Percentiles rank a stretch among this genome's conserved stretches.
These are phyloP conservation scores for Microplitis demolitor DNA, from an alignment of 1,140 invertebrate species.

Conservation along the genomic window DNA sequence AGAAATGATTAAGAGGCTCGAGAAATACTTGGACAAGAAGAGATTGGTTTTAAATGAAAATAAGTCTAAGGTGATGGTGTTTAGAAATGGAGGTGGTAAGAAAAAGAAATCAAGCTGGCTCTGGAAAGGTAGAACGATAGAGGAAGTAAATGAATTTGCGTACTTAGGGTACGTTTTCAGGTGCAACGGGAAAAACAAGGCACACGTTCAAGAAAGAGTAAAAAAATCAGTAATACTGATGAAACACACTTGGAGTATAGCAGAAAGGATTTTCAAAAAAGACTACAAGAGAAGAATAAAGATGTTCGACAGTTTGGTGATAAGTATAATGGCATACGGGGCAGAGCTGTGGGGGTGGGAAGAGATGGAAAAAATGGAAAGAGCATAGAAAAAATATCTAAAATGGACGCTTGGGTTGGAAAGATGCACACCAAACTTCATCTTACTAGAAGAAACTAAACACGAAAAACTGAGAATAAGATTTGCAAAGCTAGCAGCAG, in stretches of 20 bases:
- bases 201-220: slow-evolving; percentile 11
- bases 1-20: slow-evolving; percentile 8
- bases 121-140: slow-evolving; percentile 4
- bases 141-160: slow-evolving; percentile 19
- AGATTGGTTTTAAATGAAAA: slow-evolving; percentile 17
- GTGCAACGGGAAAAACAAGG: slow-evolving; percentile 3
- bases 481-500: neutral
- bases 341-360: slow-evolving; percentile 24
- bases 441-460: neutral
- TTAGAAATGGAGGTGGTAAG: slow-evolving; percentile 19
- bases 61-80: slow-evolving; percentile 24
- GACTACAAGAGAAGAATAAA: slow-evolving; percentile 16
- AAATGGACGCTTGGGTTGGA: slow-evolving; percentile 23
- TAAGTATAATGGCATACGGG: slow-evolving; percentile 13
- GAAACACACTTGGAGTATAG: slow-evolving; percentile 19
- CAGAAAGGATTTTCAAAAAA: slow-evolving; percentile 10
- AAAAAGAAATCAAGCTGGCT: neutral
- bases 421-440: slow-evolving; percentile 15
- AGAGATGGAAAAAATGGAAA: slow-evolving; percentile 8
- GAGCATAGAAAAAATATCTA: slow-evolving; percentile 13
- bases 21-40: slow-evolving; percentile 11
- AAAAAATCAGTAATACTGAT: slow-evolving; percentile 3
- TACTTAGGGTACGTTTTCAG: slow-evolving; percentile 18
- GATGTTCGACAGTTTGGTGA: slow-evolving; percentile 18
- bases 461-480: neutral